Evolutionary conservation across 2,797 vertebrate species (phyloP).

Genomic region (Sparidentex hasta): DNA sequence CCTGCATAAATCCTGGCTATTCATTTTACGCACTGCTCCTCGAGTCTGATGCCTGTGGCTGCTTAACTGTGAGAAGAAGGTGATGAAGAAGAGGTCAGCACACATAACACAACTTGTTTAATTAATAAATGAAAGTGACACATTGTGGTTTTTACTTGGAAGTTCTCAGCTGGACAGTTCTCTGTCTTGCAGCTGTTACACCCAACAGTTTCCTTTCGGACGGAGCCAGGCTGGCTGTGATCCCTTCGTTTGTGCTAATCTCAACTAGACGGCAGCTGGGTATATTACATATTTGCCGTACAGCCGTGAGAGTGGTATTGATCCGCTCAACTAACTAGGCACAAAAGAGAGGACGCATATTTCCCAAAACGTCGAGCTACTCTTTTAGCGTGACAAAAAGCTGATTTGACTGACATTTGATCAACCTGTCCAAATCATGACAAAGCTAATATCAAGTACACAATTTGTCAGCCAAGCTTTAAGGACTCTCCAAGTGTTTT

Average conservation of each 20-base stretch:
- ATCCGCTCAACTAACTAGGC: slow-evolving; percentile 32
- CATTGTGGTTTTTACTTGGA: too few species aligned
- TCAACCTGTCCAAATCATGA: slow-evolving; percentile 8
- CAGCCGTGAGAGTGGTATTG: slow-evolving; percentile 12
- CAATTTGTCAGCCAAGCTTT: background rate
- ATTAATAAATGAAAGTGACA: background rate
- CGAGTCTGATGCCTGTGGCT: too few species aligned
- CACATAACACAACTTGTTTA: background rate
- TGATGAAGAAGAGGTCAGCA: background rate
- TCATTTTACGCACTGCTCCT: too few species aligned
- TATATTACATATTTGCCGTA: slow-evolving; percentile 34
- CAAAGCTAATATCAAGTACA: slow-evolving; percentile 22
- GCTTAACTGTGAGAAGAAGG: too few species aligned
- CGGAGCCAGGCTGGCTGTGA: background rate
- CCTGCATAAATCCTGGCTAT: too few species aligned
- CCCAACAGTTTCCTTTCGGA: background rate
- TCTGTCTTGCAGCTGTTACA: background rate
- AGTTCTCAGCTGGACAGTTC: background rate
- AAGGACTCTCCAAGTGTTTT: slow-evolving; percentile 12
- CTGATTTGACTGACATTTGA: slow-evolving; percentile 34
- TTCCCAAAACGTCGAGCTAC: slow-evolving; percentile 23
- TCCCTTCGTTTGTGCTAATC: slow-evolving; percentile 14
- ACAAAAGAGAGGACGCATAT: slow-evolving; percentile 8
- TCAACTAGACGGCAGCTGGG: slow-evolving; percentile 32
- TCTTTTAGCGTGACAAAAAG: slow-evolving; percentile 19